Conservation (phyloP, 1,140 invertebrate species). For the Heterodera schachtii region DNA sequence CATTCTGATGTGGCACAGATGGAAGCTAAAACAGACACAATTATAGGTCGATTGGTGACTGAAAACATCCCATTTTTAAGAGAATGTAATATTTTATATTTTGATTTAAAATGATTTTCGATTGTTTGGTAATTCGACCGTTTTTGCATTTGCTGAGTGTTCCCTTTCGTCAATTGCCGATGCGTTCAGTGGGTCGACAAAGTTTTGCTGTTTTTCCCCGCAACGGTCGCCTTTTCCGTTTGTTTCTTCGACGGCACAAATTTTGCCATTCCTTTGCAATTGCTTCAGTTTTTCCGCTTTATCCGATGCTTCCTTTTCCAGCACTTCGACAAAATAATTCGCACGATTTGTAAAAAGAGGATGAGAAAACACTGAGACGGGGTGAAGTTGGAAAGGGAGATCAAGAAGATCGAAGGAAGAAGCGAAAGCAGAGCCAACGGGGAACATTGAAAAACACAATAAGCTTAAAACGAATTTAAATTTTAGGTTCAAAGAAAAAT, state of each 20-base stretch:
- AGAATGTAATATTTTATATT: no score
- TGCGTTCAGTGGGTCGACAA: constrained; percentile 36
- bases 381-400: background rate
- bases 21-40: background rate
- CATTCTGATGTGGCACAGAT: background rate
- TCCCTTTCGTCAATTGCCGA: background rate
- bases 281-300: constrained; percentile 6
- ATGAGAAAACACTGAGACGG: background rate
- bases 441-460: background rate
- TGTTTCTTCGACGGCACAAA: background rate
- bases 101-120: background rate
- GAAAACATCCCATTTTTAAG: no score
- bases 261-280: background rate
- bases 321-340: background rate
- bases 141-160: background rate
- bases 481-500: no score
- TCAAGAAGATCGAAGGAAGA: background rate
- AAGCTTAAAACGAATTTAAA: no score
- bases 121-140: background rate
- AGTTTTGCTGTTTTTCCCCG: background rate
- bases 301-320: background rate
- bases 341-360: background rate
- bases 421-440: background rate
- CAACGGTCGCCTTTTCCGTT: background rate
- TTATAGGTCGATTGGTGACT: background rate